These are phyloP conservation scores for Seladonia tumulorum DNA, from an alignment of 2,888 invertebrate genomes.

Conservation along the genomic window DNA sequence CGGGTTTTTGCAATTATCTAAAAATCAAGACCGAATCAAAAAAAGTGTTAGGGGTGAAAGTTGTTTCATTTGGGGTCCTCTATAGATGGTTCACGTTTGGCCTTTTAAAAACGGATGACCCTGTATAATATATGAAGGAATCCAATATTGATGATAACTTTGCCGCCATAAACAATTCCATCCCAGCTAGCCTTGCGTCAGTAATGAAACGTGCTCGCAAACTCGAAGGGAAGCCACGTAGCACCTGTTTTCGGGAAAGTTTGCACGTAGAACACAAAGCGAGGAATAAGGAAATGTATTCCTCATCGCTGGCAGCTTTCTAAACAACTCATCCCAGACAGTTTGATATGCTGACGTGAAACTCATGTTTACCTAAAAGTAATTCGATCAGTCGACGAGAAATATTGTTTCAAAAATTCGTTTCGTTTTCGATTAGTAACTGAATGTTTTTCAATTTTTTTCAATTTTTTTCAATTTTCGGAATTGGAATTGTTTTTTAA, in stretches of 20 bases:
- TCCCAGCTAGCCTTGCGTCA: conserved; percentile 48
- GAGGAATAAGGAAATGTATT: not conserved
- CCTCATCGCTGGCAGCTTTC: not conserved
- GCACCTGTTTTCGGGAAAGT: not conserved
- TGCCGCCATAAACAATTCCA: conserved; percentile 51
- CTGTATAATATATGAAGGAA: too few species aligned
- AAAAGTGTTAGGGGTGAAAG: too few species aligned
- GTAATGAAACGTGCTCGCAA: conserved; percentile 57
- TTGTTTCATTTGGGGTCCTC: too few species aligned
- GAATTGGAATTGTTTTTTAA: too few species aligned
- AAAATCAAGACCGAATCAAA: too few species aligned
- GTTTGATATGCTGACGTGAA: not conserved
- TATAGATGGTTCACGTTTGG: too few species aligned
- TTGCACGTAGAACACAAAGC: not conserved
- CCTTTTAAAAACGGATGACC: too few species aligned
- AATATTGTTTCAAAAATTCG: not conserved
- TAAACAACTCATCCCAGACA: not conserved
- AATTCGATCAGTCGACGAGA: not conserved
- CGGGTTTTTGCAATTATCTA: too few species aligned
- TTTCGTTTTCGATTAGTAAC: not conserved
- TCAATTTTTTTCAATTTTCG: too few species aligned
- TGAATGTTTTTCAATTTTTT: too few species aligned
- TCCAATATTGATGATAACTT: conserved; percentile 66
- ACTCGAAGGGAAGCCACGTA: conserved; percentile 22
- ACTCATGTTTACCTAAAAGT: not conserved